A percentile compares a stretch with the other conserved stretches of the same genome.
Conservation (phyloP, 2,888 invertebrate genomes). For the Dioctria linearis region DNA sequence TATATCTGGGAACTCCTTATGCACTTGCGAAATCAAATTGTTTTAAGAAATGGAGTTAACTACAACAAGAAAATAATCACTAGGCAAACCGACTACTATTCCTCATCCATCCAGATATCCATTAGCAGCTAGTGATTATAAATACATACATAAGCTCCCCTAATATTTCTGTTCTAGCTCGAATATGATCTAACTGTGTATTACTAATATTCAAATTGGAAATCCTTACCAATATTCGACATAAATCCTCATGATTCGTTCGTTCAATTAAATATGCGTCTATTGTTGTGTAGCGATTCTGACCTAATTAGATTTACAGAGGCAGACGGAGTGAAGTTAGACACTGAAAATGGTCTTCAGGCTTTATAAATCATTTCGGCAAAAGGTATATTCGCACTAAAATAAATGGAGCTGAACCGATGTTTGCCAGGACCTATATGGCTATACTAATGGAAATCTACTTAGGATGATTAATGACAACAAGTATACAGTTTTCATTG, state of each 20-base stretch:
- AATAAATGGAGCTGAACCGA: conserved; percentile 15
- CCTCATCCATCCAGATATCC: too few species aligned
- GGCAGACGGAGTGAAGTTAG: conserved; percentile 1
- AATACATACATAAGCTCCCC: too few species aligned
- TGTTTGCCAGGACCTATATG: neutral
- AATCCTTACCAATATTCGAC: neutral
- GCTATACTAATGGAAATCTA: conserved; percentile 20
- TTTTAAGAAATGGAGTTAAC: too few species aligned
- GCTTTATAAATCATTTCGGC: conserved; percentile 8
- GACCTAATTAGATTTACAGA: conserved; percentile 15
- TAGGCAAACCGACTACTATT: too few species aligned
- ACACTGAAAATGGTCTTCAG: neutral
- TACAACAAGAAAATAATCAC: too few species aligned
- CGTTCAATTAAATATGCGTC: neutral
- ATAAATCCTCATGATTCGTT: conserved; percentile 30
- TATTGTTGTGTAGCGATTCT: neutral
- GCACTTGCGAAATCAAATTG: too few species aligned
- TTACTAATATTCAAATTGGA: conserved; percentile 19
- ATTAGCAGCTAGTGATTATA: too few species aligned
- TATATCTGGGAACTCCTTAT: too few species aligned
- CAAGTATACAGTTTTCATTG: neutral
- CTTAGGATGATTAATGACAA: conserved; percentile 20
- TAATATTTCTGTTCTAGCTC: too few species aligned
- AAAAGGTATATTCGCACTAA: neutral
- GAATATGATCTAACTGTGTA: too few species aligned